Percentiles rank a stretch among this genome's conserved stretches.
phyloP scores from a whole-genome alignment of 1,140 invertebrate genomes.

The Drosophila sp. region DNA sequence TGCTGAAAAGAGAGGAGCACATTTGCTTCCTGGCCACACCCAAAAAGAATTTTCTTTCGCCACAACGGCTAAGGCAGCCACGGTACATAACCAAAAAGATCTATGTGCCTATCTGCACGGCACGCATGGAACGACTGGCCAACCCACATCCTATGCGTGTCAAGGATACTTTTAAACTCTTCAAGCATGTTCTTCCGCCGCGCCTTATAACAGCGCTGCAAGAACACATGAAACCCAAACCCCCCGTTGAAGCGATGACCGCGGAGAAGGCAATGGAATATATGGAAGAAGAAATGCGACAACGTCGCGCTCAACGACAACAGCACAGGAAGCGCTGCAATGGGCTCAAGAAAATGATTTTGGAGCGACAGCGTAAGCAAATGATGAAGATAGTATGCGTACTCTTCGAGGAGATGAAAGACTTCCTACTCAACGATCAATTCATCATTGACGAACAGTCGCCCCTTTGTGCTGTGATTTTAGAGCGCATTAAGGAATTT shows the following conservation, averaged over 20 bases:
- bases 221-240: constrained; percentile 62
- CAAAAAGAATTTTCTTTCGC: constrained; percentile 57
- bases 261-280: constrained; percentile 73
- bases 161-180: constrained; percentile 54
- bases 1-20: constrained; percentile 76
- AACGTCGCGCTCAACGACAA: constrained; percentile 50
- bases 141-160: constrained; percentile 61
- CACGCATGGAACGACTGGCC: constrained; percentile 70
- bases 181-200: constrained; percentile 47
- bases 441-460: constrained; percentile 76
- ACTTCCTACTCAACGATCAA: constrained; percentile 78
- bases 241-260: constrained; percentile 55
- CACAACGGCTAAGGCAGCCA: constrained; percentile 26
- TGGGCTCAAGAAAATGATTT: constrained; percentile 62
- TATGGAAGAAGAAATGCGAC: constrained; percentile 72
- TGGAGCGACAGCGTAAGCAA: constrained; percentile 71
- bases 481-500: constrained; percentile 74
- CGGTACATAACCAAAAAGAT: constrained; percentile 62
- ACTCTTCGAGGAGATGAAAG: constrained; percentile 82
- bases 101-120: constrained; percentile 64
- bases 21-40: constrained; percentile 73
- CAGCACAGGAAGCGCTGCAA: constrained; percentile 59
- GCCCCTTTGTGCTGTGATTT: constrained; percentile 64
- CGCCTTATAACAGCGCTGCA: constrained; percentile 55
- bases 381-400: constrained; percentile 79